phyloP scores from a whole-genome alignment of 2,888 invertebrate species.

The Deilephila porcellus region DNA sequence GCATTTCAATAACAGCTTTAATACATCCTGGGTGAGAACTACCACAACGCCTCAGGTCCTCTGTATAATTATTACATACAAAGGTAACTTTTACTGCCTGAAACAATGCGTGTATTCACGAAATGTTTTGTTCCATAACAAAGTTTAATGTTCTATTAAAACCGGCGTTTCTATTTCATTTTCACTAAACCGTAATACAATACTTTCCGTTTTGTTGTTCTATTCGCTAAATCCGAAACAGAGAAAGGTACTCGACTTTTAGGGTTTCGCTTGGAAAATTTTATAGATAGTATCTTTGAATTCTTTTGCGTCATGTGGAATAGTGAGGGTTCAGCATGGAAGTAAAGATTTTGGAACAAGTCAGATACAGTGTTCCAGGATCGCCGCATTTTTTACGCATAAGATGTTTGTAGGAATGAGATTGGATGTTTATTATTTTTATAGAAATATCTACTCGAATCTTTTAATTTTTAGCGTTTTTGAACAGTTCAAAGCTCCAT shows the following conservation, averaged over 20 bases:
- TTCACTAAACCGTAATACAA: conserved; percentile 28
- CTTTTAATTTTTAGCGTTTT: neutral
- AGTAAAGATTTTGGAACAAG: conserved; percentile 9
- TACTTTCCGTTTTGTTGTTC: conserved; percentile 28
- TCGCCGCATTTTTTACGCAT: conserved; percentile 2
- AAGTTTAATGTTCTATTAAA: conserved; percentile 20
- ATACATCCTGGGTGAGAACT: neutral
- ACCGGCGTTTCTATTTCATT: neutral
- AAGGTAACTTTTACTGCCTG: neutral
- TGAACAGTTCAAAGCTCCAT: too few relatives aligned
- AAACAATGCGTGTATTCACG: conserved; percentile 2
- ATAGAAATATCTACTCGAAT: neutral
- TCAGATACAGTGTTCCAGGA: conserved; percentile 8
- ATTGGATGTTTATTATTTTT: neutral
- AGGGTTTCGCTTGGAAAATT: conserved; percentile 28
- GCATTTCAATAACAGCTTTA: neutral
- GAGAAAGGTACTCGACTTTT: conserved; percentile 27
- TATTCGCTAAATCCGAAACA: conserved; percentile 30
- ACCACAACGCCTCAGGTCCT: conserved; percentile 2
- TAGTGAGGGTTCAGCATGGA: conserved; percentile 13
- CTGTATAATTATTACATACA: neutral
- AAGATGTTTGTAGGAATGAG: conserved; percentile 12
- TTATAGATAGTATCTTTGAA: conserved; percentile 23
- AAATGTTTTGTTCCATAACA: conserved; percentile 14
- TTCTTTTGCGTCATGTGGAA: conserved; percentile 23